Evolutionary conservation across 2,888 invertebrate genomes (phyloP).

Genomic region (Tuberolachnus salignus): DNA sequence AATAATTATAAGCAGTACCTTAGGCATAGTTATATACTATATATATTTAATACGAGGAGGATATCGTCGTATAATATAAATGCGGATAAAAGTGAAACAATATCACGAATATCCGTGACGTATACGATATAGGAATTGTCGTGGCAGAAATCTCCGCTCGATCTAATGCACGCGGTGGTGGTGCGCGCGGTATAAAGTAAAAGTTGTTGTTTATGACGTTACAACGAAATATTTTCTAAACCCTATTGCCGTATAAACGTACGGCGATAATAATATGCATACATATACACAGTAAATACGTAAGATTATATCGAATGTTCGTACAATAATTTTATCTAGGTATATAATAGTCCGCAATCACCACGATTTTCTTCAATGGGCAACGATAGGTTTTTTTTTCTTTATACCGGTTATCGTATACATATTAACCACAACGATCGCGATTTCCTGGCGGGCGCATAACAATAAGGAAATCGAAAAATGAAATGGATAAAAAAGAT

Average conservation of each 20-base stretch:
- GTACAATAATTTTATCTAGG: not conserved
- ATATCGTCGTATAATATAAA: no score
- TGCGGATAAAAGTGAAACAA: slow-evolving; percentile 30
- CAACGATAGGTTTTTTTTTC: not conserved
- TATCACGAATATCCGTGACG: slow-evolving; percentile 42
- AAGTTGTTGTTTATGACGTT: slow-evolving; percentile 35
- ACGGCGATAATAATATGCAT: not conserved
- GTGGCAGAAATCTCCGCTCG: slow-evolving; percentile 14
- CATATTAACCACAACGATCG: not conserved
- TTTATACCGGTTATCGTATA: not conserved
- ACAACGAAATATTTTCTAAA: slow-evolving; percentile 39
- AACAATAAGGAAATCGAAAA: not conserved
- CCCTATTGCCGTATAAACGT: not conserved
- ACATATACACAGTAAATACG: not conserved
- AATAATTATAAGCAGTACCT: no score
- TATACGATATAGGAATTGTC: not conserved
- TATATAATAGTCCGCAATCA: not conserved
- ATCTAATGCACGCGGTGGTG: no score
- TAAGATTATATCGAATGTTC: not conserved
- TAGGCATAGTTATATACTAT: no score
- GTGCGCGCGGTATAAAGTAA: slow-evolving; percentile 16
- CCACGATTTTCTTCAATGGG: not conserved
- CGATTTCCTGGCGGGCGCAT: not conserved
- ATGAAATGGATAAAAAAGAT: slow-evolving; percentile 5
- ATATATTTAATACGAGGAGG: no score